A percentile compares a stretch with the other conserved stretches of the same genome.
These are phyloP conservation scores for Caenorhabditis japonica DNA, from an alignment of 2,888 invertebrate species.

Conservation along the genomic window DNA sequence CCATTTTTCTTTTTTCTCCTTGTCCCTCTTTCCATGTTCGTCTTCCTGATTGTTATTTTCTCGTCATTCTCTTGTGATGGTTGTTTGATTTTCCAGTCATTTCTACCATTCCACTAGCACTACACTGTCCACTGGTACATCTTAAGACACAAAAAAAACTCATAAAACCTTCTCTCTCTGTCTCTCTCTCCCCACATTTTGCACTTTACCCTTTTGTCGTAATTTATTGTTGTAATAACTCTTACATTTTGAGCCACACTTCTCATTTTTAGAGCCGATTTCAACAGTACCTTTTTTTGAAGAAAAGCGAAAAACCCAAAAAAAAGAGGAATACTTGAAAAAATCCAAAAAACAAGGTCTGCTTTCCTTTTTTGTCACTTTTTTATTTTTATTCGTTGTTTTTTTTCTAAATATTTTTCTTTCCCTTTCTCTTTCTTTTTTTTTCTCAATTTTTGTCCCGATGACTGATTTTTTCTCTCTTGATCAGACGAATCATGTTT, in stretches of 20 bases:
- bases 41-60: slow-evolving; percentile 28
- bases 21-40: slow-evolving; percentile 2
- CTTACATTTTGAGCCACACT: not conserved
- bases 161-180: slow-evolving; percentile 2
- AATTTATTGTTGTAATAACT: slow-evolving; percentile 36
- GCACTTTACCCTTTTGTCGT: slow-evolving; percentile 6
- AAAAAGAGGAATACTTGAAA: slow-evolving; percentile 30
- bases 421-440: not conserved
- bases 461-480: slow-evolving; percentile 1
- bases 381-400: not conserved
- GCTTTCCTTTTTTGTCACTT: slow-evolving; percentile 10
- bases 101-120: slow-evolving; percentile 29
- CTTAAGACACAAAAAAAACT: not conserved
- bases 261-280: slow-evolving; percentile 4
- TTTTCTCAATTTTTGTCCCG: not conserved
- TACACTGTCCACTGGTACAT: slow-evolving; percentile 44
- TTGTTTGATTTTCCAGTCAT: slow-evolving; percentile 52
- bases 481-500: too few species aligned
- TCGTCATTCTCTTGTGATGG: slow-evolving; percentile 47
- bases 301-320: slow-evolving; percentile 16
- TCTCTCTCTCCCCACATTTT: not conserved
- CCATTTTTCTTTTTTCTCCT: slow-evolving; percentile 21
- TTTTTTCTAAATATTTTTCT: too few species aligned
- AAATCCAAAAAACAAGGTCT: slow-evolving; percentile 27
- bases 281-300: not conserved